Conservation (phyloP, 2,797 vertebrate genomes). For the Enteromius paludinosus region DNA sequence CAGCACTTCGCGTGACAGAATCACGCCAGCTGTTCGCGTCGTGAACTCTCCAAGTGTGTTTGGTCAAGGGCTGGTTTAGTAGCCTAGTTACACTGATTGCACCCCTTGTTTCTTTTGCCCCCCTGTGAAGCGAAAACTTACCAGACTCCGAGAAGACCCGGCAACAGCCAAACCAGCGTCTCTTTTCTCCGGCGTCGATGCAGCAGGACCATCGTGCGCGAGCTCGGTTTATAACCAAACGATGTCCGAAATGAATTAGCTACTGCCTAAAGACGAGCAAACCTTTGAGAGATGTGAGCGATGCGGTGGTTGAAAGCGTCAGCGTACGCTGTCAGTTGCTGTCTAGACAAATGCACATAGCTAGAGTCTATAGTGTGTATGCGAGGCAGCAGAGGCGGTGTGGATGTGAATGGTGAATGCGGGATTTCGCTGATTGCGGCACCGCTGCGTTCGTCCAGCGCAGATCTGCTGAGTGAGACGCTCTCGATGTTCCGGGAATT, state of each 20-base stretch:
- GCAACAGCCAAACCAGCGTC: slow-evolving; percentile 70
- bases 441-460: slow-evolving; percentile 30
- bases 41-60: neutral
- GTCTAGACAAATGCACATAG: slow-evolving; percentile 10
- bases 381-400: slow-evolving; percentile 15
- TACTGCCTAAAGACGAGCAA: no score
- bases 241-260: neutral
- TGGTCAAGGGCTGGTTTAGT: slow-evolving; percentile 1
- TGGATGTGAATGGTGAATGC: slow-evolving; percentile 39
- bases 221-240: slow-evolving; percentile 20
- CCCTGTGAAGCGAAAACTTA: slow-evolving; percentile 64
- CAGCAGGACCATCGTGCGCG: slow-evolving; percentile 51
- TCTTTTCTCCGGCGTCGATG: slow-evolving; percentile 62
- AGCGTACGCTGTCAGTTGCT: neutral
- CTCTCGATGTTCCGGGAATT: slow-evolving; percentile 40
- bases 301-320: neutral
- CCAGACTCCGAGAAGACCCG: slow-evolving; percentile 74
- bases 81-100: neutral
- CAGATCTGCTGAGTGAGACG: slow-evolving; percentile 56
- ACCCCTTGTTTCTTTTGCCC: slow-evolving; percentile 1
- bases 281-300: neutral
- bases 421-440: slow-evolving; percentile 59
- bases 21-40: neutral
- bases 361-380: neutral
- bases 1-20: neutral